A percentile compares a stretch with the other conserved stretches of the same genome.
These are phyloP conservation scores for Gila orcuttii DNA, from an alignment of 2,113 vertebrate species.

Conservation along the genomic window DNA sequence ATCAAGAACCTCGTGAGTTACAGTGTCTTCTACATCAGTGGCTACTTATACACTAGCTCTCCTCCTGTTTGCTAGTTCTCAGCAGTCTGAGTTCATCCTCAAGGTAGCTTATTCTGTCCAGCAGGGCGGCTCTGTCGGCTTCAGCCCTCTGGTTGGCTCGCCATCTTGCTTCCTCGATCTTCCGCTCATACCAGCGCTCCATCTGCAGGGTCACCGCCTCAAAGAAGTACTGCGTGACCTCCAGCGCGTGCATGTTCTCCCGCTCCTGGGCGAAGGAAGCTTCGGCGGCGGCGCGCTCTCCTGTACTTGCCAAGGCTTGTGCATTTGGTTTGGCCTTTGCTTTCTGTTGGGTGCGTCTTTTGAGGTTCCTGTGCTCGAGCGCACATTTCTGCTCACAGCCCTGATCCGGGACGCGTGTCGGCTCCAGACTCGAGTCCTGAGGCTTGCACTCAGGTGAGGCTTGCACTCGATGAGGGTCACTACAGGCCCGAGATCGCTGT, in stretches of 20 bases:
- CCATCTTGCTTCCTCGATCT: constrained; percentile 88
- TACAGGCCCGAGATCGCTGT: constrained; percentile 70
- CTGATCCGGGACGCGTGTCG: constrained; percentile 67
- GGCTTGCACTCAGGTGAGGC: too few relatives aligned
- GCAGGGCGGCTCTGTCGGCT: constrained; percentile 81
- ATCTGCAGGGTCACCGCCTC: constrained; percentile 93
- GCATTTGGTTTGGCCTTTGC: constrained; percentile 69
- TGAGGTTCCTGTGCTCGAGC: constrained; percentile 74
- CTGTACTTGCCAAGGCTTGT: constrained; percentile 62
- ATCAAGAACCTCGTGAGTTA: not conserved
- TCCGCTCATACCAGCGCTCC: constrained; percentile 97
- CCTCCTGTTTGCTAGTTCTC: constrained; percentile 81
- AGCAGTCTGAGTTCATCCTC: constrained; percentile 89
- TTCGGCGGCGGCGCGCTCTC: constrained; percentile 54
- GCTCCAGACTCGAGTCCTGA: constrained; percentile 64
- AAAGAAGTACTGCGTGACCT: constrained; percentile 95
- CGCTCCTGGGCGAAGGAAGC: constrained; percentile 63
- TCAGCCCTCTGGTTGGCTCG: constrained; percentile 86
- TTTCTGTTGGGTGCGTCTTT: constrained; percentile 75
- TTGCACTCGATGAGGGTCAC: constrained; percentile 67
- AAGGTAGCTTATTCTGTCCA: constrained; percentile 85
- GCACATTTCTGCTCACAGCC: constrained; percentile 69
- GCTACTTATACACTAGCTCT: constrained; percentile 70
- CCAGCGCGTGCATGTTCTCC: constrained; percentile 85
- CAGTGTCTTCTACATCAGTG: constrained; percentile 15